Evolutionary conservation across 2,113 vertebrate species (phyloP).

Genomic region (Oryzias javanicus): DNA sequence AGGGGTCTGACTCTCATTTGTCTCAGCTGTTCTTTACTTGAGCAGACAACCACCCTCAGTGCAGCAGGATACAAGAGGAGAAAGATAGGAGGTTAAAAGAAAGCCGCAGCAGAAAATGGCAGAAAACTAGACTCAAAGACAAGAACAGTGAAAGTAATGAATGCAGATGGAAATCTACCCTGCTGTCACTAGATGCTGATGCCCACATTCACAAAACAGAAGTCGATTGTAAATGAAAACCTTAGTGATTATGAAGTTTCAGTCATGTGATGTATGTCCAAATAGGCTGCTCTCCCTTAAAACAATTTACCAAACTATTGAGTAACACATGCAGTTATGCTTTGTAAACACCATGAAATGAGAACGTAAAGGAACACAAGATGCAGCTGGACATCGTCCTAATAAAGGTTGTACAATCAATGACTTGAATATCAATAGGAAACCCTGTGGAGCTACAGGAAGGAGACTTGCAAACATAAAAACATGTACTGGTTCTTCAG

Average conservation of each 20-base stretch:
- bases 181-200: conserved; percentile 1
- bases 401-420: too few species aligned
- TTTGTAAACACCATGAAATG: too few species aligned
- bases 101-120: conserved; percentile 16
- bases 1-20: conserved; percentile 15
- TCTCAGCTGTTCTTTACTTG: conserved; percentile 6
- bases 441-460: too few species aligned
- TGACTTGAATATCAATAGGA: too few species aligned
- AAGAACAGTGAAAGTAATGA: conserved; percentile 1
- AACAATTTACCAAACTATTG: too few species aligned
- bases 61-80: conserved; percentile 13
- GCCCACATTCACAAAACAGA: not conserved
- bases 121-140: not conserved
- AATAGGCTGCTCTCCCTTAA: too few species aligned
- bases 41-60: conserved; percentile 13
- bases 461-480: too few species aligned
- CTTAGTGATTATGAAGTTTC: not conserved
- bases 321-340: too few species aligned
- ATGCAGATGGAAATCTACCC: conserved; percentile 18
- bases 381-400: too few species aligned
- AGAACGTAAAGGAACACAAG: too few species aligned
- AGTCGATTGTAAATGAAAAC: not conserved
- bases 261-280: too few species aligned
- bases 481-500: too few species aligned
- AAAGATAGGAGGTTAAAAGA: conserved; percentile 15